Evolutionary conservation across 64 coral and sea anemone species (phyloP), one percentile per base, ranked within the genome.

Genomic region (Stylophora pistillata): DNA sequence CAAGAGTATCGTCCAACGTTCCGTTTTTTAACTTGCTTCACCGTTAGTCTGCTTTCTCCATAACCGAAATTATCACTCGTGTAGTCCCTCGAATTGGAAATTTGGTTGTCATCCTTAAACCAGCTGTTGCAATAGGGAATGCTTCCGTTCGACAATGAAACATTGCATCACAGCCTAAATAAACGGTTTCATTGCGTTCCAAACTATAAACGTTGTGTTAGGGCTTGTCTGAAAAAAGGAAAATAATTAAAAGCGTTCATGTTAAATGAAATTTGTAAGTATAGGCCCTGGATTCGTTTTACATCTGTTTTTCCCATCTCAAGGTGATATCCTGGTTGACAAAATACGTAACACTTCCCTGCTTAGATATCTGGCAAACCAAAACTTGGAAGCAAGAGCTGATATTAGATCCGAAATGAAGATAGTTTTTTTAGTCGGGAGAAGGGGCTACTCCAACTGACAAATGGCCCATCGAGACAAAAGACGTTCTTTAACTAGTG

Each of bases 1-100:
- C 94, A 96, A 21, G 77, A 89, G 57, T 96, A 96, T 83, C 52
- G 62, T 52, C 75, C 87, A 83, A 84, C 58, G 26, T 89, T 91
- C 13, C 58, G 47, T 78, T 96, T 96, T 31, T 47, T 53, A 29
- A 91, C 52, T 65, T 73, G 61, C 63, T 41, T 95, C 28, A 95
- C 72, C 28, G 5, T 85, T 29, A 96, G 47, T 72, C 0, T 34
- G 5, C 27, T 66, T 29, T 23, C 74, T 21, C 18, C 55, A 30
- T 86, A 85, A 54, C 78, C 33, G 78, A 92, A 96, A 34, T 86
- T 92, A 37, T 86, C 82, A 73, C 5, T 27, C 61, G 29, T n/a
- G 9, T 68, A 68, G 70, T 68, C 64, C 21, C 26, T 21, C 2
- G n/a, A 25, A 28, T 28, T 68, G 64, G 9, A 68, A 9, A 58